These are phyloP conservation scores for Ephydatia muelleri DNA, from an alignment of 37 sponge, comb jelly and placozoan genomes.

Conservation along the genomic window DNA sequence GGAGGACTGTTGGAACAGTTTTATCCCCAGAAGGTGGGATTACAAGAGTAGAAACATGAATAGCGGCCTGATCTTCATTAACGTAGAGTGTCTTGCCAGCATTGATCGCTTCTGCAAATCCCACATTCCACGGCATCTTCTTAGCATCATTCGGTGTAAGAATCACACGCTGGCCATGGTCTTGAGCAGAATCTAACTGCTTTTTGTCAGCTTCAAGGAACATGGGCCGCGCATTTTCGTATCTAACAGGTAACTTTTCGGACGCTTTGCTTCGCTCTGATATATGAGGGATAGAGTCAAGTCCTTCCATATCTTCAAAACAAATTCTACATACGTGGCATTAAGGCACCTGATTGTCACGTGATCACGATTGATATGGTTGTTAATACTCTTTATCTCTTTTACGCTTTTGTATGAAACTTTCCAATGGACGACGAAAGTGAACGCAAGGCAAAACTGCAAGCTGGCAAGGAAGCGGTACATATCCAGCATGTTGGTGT, in stretches of 20 bases:
- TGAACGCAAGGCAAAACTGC: conserved; percentile 44
- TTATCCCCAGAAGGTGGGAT: conserved; percentile 26
- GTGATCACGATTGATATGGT: background rate
- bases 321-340: background rate
- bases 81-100: conserved; percentile 83
- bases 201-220: conserved; percentile 77
- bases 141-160: conserved; percentile 57
- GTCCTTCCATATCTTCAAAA: conserved; percentile 68
- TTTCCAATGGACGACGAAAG: conserved; percentile 41
- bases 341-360: conserved; percentile 6
- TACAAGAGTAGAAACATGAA: conserved; percentile 40
- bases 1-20: conserved; percentile 14
- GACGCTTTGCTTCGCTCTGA: conserved; percentile 47
- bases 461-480: conserved; percentile 78
- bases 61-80: conserved; percentile 90
- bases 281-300: conserved; percentile 73
- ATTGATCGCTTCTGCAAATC: conserved; percentile 91
- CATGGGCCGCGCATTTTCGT: conserved; percentile 68
- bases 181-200: conserved; percentile 66
- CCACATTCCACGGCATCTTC: conserved; percentile 82
- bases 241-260: conserved; percentile 58
- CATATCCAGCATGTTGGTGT: too few relatives aligned
- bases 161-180: conserved; percentile 74
- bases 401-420: conserved; percentile 28
- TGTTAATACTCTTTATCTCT: background rate